A percentile compares a stretch with the other conserved stretches of the same genome.
Conservation (phyloP, 2,113 vertebrate genomes). For the Petromus typicus region DNA sequence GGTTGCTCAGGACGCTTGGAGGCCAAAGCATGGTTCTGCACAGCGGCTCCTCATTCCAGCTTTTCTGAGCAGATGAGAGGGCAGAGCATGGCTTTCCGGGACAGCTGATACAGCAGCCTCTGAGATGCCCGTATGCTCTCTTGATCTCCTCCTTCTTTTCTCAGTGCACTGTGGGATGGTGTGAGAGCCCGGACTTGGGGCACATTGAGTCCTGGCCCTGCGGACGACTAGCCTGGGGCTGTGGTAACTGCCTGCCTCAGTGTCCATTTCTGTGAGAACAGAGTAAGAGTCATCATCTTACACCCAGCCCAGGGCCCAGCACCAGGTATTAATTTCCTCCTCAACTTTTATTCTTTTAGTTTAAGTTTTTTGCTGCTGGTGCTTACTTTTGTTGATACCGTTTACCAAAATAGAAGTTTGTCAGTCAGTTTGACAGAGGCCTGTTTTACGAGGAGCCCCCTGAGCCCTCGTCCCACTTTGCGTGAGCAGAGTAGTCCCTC, state of each 20-base stretch:
- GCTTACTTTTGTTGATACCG: background rate
- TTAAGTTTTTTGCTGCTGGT: background rate
- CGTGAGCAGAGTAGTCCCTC: conserved; percentile 53
- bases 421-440: conserved; percentile 60
- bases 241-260: background rate
- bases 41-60: background rate
- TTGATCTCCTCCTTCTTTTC: background rate
- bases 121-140: too few relatives aligned
- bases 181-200: background rate
- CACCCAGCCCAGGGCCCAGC: background rate
- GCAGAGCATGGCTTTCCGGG: background rate
- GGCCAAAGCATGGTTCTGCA: background rate
- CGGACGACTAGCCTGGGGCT: background rate
- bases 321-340: background rate
- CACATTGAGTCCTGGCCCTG: background rate
- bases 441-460: conserved; percentile 55
- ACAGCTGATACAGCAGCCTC: too few relatives aligned
- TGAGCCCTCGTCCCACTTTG: conserved; percentile 39
- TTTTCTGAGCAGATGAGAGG: background rate
- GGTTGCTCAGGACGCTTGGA: background rate
- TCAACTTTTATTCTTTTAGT: background rate
- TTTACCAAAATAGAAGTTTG: background rate
- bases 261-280: background rate
- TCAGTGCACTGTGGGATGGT: background rate
- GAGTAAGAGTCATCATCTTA: background rate